These are phyloP conservation scores for Aphis craccivora DNA, from an alignment of 1,140 invertebrate species.

Conservation along the genomic window DNA sequence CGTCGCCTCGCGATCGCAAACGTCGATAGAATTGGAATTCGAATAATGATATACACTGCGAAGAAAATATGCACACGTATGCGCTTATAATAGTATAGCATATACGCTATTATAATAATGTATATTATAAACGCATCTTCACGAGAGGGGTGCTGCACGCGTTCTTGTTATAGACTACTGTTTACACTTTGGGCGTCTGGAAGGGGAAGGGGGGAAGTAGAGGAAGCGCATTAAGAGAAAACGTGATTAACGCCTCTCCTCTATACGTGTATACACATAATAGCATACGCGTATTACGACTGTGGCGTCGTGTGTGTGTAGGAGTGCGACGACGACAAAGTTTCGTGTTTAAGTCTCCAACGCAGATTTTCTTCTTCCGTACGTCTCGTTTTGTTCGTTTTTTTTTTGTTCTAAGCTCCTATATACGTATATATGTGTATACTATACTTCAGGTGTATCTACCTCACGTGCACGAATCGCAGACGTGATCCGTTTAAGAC, in stretches of 20 bases:
- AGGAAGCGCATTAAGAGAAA: slow-evolving; percentile 42
- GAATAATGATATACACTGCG: not conserved
- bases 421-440: not conserved
- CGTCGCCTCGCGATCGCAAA: not conserved
- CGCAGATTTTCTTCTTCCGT: slow-evolving; percentile 16
- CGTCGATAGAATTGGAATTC: slow-evolving; percentile 23
- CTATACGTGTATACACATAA: not conserved
- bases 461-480: not conserved
- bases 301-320: not conserved
- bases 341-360: slow-evolving; percentile 26
- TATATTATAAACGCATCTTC: slow-evolving; percentile 14
- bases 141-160: not conserved
- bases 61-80: not conserved
- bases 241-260: slow-evolving; percentile 54
- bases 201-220: not conserved
- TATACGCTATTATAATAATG: not conserved
- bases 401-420: slow-evolving; percentile 28
- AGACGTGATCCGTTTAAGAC: slow-evolving; percentile 4
- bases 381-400: slow-evolving; percentile 2
- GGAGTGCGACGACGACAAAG: slow-evolving; percentile 34
- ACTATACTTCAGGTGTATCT: no score
- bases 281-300: not conserved
- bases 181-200: slow-evolving; percentile 1
- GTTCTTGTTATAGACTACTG: not conserved
- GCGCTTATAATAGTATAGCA: not conserved